These are phyloP conservation scores for Tipula lateralis DNA, from an alignment of 2,888 invertebrate genomes.

Conservation along the genomic window DNA sequence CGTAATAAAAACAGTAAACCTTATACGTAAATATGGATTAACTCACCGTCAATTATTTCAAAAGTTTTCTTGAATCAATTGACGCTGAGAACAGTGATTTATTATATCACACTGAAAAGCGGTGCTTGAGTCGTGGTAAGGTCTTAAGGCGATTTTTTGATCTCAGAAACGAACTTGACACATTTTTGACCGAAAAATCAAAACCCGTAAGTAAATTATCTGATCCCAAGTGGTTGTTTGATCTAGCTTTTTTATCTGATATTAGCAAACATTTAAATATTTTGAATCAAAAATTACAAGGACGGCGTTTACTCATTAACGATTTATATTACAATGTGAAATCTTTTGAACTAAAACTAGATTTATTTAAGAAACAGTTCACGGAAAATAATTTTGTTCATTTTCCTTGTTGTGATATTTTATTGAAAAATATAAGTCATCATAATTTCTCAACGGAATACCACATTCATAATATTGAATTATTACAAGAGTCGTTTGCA, in stretches of 20 bases:
- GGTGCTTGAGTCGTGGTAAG: not conserved
- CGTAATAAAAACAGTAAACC: no score
- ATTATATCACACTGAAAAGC: not conserved
- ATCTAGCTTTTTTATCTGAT: not conserved
- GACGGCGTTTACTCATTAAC: not conserved
- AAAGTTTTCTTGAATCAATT: no score
- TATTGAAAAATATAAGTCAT: not conserved
- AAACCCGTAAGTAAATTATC: no score
- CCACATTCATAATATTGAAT: conserved; percentile 25
- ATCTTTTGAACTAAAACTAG: not conserved
- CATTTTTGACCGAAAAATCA: no score
- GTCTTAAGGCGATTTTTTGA: no score
- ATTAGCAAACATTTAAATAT: not conserved
- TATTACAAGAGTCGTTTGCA: conserved; percentile 26
- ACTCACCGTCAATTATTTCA: no score
- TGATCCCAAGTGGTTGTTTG: not conserved
- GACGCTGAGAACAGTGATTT: no score
- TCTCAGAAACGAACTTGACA: no score
- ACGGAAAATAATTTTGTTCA: not conserved
- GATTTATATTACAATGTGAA: not conserved
- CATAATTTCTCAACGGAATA: conserved; percentile 2
- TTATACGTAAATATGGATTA: not conserved
- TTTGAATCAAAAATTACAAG: not conserved
- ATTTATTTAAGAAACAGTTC: not conserved
- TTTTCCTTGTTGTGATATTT: not conserved